A percentile compares a stretch with the other conserved stretches of the same genome.
Conservation (phyloP, 2,113 vertebrate genomes). For the Callocephalon fimbriatum region DNA sequence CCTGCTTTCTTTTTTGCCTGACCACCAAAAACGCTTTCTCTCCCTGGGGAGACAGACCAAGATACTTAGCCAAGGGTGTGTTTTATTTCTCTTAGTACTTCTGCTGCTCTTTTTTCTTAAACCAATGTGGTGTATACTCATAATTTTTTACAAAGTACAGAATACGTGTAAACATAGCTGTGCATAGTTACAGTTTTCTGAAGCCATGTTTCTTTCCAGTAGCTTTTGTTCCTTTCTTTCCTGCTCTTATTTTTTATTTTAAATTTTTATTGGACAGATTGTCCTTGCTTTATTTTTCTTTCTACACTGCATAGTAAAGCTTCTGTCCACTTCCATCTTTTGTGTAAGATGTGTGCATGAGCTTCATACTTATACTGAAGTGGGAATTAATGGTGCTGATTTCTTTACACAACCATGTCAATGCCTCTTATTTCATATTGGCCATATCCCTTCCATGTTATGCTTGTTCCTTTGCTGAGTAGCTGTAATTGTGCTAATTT, state of each 20-base stretch:
- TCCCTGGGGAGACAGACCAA: not conserved
- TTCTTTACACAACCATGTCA: not conserved
- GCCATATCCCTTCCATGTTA: not conserved
- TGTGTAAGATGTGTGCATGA: not conserved
- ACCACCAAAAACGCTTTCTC: conserved; percentile 36
- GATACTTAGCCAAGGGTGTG: conserved; percentile 41
- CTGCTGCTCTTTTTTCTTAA: conserved; percentile 21
- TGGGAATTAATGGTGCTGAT: not conserved
- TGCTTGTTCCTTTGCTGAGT: not conserved
- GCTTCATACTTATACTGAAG: not conserved
- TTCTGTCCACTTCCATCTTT: not conserved
- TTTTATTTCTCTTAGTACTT: conserved; percentile 46
- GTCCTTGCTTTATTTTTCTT: not conserved
- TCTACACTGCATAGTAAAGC: not conserved
- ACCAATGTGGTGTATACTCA: not conserved
- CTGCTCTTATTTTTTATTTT: not conserved
- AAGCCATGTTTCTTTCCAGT: not conserved
- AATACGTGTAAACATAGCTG: not conserved
- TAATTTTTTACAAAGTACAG: conserved; percentile 30
- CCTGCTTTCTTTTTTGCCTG: conserved; percentile 33
- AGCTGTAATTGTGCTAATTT: not conserved
- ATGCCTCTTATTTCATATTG: not conserved
- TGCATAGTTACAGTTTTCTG: not conserved
- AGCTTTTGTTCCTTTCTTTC: not conserved
- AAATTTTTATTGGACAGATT: not conserved